Conservation (phyloP, 1,140 invertebrate species). For the Pseudomyrmex flavicornis region DNA sequence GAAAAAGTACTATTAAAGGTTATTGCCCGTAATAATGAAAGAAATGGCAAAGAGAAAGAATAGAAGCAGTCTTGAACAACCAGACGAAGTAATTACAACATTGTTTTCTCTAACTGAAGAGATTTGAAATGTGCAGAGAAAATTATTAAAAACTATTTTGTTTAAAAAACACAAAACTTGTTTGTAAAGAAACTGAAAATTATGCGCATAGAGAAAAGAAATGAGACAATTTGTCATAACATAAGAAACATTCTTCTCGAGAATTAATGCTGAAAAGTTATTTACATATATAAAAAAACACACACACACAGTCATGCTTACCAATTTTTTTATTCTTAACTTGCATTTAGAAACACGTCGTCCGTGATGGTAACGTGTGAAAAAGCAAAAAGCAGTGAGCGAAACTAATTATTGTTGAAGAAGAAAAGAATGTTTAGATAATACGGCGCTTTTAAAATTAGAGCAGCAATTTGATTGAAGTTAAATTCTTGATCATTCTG, state of each 20-base stretch:
- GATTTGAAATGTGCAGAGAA: not conserved
- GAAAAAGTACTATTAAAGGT: slow-evolving; percentile 1
- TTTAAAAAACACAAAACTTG: not conserved
- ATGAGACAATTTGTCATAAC: not conserved
- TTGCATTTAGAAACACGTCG: slow-evolving; percentile 10
- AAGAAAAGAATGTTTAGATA: slow-evolving; percentile 39
- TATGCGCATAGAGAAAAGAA: not conserved
- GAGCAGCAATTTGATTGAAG: slow-evolving; percentile 18
- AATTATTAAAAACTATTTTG: slow-evolving; percentile 1
- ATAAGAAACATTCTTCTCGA: not conserved
- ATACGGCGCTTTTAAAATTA: slow-evolving; percentile 16
- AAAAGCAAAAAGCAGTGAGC: slow-evolving; percentile 34
- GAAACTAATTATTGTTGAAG: slow-evolving; percentile 47
- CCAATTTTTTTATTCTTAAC: slow-evolving; percentile 22
- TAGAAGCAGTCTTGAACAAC: not conserved
- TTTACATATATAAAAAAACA: not conserved
- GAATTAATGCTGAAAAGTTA: not conserved
- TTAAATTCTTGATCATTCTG: slow-evolving; percentile 15
- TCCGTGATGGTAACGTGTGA: slow-evolving; percentile 25
- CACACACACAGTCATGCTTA: not conserved
- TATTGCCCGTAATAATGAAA: slow-evolving; percentile 13
- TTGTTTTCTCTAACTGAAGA: not conserved
- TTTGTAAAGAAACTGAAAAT: not conserved
- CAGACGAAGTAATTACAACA: not conserved
- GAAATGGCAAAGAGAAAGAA: not conserved